A percentile compares a stretch with the other conserved stretches of the same genome.
These are phyloP conservation scores for Morpho achilles DNA, from an alignment of 2,888 invertebrate genomes.

Conservation along the genomic window DNA sequence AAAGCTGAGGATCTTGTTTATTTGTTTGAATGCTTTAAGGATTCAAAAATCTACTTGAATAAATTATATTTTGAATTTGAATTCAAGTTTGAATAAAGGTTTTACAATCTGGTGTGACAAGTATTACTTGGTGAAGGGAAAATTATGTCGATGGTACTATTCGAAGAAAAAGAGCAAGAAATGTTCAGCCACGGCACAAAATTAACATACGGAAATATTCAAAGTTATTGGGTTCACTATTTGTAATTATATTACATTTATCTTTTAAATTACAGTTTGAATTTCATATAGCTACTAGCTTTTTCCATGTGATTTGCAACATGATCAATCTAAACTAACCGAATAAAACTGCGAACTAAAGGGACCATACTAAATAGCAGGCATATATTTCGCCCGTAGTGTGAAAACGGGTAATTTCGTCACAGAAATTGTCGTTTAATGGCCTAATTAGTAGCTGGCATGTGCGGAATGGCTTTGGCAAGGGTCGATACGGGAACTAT, in stretches of 20 bases:
- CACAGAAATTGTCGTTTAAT: constrained; percentile 8
- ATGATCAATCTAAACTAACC: no score
- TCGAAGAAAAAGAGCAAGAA: constrained; percentile 37
- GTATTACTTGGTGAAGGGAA: constrained; percentile 10
- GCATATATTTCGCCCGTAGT: background rate
- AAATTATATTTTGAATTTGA: no score
- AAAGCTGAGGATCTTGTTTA: no score
- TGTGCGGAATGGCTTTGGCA: constrained; percentile 4
- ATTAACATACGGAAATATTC: constrained; percentile 18
- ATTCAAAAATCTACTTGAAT: no score
- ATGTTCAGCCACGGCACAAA: constrained; percentile 32
- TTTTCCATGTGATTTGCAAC: no score
- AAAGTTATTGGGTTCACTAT: no score
- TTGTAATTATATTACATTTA: no score
- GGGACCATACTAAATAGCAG: background rate
- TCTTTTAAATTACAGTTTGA: no score
- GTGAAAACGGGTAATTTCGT: constrained; percentile 2
- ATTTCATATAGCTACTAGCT: no score
- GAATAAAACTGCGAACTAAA: no score
- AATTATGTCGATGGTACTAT: constrained; percentile 36
- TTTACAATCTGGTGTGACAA: constrained; percentile 33
- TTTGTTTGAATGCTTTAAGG: no score
- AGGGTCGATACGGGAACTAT: constrained; percentile 5
- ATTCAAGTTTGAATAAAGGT: constrained; percentile 3
- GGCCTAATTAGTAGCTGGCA: constrained; percentile 5